Percentiles rank a stretch among this genome's conserved stretches.
Evolutionary conservation across 2,113 vertebrate species (phyloP).

Genomic region (Herpetotheres cachinnans): DNA sequence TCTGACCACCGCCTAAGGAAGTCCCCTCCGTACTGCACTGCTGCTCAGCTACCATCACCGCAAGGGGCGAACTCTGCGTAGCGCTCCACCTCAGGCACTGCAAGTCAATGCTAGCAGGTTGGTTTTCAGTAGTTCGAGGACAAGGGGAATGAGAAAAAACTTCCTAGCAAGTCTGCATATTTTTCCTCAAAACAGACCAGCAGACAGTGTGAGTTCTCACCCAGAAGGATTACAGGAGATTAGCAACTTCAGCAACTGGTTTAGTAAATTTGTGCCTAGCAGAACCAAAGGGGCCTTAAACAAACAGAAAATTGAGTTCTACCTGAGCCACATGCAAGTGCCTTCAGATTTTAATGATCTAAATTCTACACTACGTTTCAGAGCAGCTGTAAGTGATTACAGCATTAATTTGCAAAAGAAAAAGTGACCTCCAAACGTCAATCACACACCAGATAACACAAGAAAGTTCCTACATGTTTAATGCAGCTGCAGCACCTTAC

Average conservation of each 20-base stretch:
- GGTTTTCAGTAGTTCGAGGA: neutral
- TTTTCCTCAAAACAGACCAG: neutral
- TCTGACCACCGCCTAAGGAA: neutral
- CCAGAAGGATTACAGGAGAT: neutral
- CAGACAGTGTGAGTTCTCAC: neutral
- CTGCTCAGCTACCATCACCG: neutral
- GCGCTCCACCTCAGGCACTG: accelerated
- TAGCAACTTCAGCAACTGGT: neutral
- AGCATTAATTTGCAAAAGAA: neutral
- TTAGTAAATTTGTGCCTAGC: neutral
- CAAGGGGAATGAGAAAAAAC: neutral
- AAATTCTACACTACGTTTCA: too few relatives aligned
- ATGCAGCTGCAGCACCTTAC: neutral
- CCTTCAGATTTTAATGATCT: neutral
- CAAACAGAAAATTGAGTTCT: neutral
- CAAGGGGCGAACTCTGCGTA: neutral
- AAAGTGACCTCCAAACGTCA: neutral
- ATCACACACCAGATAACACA: neutral
- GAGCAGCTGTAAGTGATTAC: neutral
- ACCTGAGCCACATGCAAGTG: neutral
- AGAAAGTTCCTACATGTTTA: neutral
- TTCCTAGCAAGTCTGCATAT: neutral
- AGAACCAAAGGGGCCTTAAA: neutral
- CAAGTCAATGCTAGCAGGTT: neutral
- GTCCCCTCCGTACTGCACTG: neutral